Base-by-base conservation (phyloP, 2,888 invertebrate genomes). In the Drosophila tanythrix region DNA sequence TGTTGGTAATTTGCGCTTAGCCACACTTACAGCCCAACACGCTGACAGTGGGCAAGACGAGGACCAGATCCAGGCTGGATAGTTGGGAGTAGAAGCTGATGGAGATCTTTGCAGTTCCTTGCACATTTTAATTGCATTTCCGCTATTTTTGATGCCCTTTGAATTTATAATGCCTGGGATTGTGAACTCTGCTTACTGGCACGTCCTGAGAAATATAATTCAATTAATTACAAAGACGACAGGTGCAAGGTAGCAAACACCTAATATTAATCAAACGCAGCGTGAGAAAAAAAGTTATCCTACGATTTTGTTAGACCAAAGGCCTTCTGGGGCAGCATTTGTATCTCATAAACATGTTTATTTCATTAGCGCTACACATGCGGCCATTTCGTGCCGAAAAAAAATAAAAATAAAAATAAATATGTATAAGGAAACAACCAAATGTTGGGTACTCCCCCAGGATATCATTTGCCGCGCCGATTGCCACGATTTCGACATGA, bases 261-360 rank as follows among this genome's bases (percentile, higher is more conserved):
- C 80, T 78, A 84, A 76, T 85, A 85, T 85, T 87, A 89, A 85
- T 85, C 85, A 89, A 87, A 79, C 87, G 82, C 89, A 65, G 50
- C 58, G 79, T 70, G 65, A 64, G n/a, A 43, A 21, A 40, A 29
- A 31, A 48, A 62, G 66, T 38, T 68, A 69, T 68, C 64, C 59
- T 35, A 38, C 40, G n/a, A 33, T 31, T 31, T 21, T 46, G 58
- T 13, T 11, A 31, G 18, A 33, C 55, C 66, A 60, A 25, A 59
- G 61, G 58, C 76, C 84, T 73, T 64, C 33, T 62, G 71, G 74
- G 63, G 57, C 78, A 78, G 65, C 89, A 71, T 74, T 87, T 61
- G 80, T 76, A 84, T 85, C 82, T 87, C 83, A 84, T 83, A 89
- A 89, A 87, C 87, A 87, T 87, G 87, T 82, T 87, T 89, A 87